phyloP scores from a whole-genome alignment of 2,888 invertebrate genomes.

The Heterodera filipjevi region DNA sequence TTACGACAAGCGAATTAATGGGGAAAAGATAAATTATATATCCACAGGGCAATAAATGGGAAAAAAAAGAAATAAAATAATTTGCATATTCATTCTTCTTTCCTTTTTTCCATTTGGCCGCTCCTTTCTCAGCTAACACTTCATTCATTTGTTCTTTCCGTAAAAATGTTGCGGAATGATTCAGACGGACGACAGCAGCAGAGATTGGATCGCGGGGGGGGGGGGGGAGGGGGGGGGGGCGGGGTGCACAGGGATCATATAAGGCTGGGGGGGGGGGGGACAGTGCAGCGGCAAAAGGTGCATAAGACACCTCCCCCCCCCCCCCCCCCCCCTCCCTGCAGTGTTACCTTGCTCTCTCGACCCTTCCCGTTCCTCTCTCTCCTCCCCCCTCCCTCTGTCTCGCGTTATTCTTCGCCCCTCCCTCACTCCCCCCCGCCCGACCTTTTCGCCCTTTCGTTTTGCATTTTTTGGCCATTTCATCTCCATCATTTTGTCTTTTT shows the following conservation, averaged over 20 bases:
- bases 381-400: background rate
- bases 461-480: conserved; percentile 1
- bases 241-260: background rate
- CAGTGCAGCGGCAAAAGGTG: background rate
- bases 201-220: background rate
- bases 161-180: background rate
- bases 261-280: background rate
- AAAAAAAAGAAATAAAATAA: no score
- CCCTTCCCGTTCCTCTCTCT: background rate
- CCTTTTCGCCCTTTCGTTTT: background rate
- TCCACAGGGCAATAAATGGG: no score
- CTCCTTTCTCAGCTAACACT: background rate
- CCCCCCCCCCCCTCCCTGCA: background rate
- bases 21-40: no score
- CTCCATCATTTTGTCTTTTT: background rate
- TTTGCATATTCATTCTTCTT: no score
- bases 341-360: no score
- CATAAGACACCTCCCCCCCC: background rate
- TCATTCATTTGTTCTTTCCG: background rate
- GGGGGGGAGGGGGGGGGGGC: background rate
- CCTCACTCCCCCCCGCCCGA: background rate
- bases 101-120: no score
- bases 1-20: no score
- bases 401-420: background rate
- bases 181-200: background rate